Evolutionary conservation across 2,797 vertebrate genomes (phyloP).

Genomic region (Phoxinus dragarum): DNA sequence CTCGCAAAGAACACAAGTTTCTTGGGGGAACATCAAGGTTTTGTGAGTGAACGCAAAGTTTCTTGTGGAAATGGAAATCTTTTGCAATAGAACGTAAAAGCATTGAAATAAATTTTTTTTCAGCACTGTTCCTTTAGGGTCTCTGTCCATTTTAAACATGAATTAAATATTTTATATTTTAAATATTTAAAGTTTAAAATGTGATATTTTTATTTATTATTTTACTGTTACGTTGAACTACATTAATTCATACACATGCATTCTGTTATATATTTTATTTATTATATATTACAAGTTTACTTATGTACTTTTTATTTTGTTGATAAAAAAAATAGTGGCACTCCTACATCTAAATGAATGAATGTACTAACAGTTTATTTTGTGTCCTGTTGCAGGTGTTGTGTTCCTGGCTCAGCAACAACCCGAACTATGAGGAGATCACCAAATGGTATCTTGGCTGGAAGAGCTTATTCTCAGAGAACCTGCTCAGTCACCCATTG

Average conservation of each 20-base stretch:
- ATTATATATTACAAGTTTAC: not conserved
- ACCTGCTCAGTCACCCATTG: constrained; percentile 87
- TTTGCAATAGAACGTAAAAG: not conserved
- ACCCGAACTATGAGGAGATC: constrained; percentile 97
- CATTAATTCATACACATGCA: not conserved
- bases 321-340: not conserved
- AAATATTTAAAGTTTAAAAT: not conserved
- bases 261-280: not conserved
- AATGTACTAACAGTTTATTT: constrained; percentile 17
- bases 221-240: not conserved
- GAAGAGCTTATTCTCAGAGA: constrained; percentile 96
- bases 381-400: constrained; percentile 83
- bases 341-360: not conserved
- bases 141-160: not conserved
- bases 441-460: constrained; percentile 99
- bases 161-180: not conserved
- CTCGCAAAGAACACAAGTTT: not conserved
- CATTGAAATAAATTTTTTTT: not conserved
- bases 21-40: not conserved
- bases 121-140: not conserved
- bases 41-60: not conserved
- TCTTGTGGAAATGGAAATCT: no score
- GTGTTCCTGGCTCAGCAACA: constrained; percentile 97
- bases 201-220: not conserved
- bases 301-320: not conserved